Evolutionary conservation across 1,140 invertebrate genomes (phyloP).

Genomic region (Rhopalosiphum padi): DNA sequence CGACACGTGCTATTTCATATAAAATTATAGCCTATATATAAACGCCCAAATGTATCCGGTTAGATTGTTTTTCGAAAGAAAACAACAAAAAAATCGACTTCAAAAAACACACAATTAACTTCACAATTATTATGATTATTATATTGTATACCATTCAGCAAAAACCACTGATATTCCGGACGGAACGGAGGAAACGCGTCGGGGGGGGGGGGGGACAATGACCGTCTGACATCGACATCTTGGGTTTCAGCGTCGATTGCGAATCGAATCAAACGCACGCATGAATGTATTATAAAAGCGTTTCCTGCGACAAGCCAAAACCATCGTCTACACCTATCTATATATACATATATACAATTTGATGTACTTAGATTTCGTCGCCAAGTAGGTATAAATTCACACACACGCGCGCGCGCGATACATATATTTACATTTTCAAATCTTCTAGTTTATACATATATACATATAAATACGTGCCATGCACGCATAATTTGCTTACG

Average conservation of each 20-base stretch:
- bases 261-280: conserved; percentile 13
- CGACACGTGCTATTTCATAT: not conserved
- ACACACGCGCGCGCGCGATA: not conserved
- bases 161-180: conserved; percentile 13
- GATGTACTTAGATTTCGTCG: not conserved
- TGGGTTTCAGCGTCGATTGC: not conserved
- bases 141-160: not conserved
- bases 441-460: not conserved
- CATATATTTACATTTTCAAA: not conserved
- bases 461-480: not conserved
- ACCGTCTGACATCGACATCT: conserved; percentile 42
- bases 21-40: too few species aligned
- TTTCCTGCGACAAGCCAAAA: conserved; percentile 8
- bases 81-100: not conserved
- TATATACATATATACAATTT: not conserved
- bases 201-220: conserved; percentile 16
- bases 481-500: not conserved
- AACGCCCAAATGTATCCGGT: not conserved
- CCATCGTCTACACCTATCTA: not conserved
- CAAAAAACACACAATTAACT: too few species aligned
- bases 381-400: not conserved
- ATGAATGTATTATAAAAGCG: not conserved
- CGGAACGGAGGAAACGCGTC: not conserved
- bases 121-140: not conserved
- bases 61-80: not conserved